Evolutionary conservation across 2,888 invertebrate genomes (phyloP), one percentile per base, ranked within the genome.

Genomic region (Oscheius myriophilus): DNA sequence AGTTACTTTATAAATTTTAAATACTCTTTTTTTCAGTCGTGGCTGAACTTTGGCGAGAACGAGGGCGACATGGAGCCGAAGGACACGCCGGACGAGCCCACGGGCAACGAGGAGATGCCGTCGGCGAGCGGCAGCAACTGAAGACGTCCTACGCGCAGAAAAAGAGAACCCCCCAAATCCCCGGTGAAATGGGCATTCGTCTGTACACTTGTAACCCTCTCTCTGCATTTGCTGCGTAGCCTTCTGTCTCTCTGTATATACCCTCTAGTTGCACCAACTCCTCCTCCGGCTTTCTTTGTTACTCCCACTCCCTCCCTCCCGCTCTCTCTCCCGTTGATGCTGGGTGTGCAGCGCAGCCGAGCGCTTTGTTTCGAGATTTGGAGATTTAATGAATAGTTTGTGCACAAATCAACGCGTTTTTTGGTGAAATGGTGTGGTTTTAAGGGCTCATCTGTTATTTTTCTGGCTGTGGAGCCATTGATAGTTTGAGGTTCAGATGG

Each of bases 11-110:
- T n/a, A n/a, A n/a, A n/a, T n/a, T n/a, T n/a, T n/a, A n/a, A 49
- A n/a, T 33, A 33, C n/a, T 25, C 9, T 12, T 26, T n/a, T n/a
- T 75, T 80, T 49, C 72, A 80, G 80, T 96, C 95, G 90, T 97
- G 96, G 92, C 65, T 84, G 57, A 82, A 82, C 68, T 82, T 83
- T 61, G 82, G 80, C 21, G 83, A 82, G 54, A 83, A 82, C 70
- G 83, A 82, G 66, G 80, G 80, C 16, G 79, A 80, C 62, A 74
- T 71, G 21, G 82, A 82, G 74, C 64, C 78, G 51, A 80, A 80
- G 51, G 75, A 75, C 51, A 78, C 70, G 18, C 67, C 52, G 14
- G 59, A 55, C 4, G 72, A 75, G 12, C 43, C 65, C 14, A 67
- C 58, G 16, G 53, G 43, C 45, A 57, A 63, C 49, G 68, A 68